Base-by-base conservation (phyloP, 2,797 vertebrate species). In the Lacerta agilis region DNA sequence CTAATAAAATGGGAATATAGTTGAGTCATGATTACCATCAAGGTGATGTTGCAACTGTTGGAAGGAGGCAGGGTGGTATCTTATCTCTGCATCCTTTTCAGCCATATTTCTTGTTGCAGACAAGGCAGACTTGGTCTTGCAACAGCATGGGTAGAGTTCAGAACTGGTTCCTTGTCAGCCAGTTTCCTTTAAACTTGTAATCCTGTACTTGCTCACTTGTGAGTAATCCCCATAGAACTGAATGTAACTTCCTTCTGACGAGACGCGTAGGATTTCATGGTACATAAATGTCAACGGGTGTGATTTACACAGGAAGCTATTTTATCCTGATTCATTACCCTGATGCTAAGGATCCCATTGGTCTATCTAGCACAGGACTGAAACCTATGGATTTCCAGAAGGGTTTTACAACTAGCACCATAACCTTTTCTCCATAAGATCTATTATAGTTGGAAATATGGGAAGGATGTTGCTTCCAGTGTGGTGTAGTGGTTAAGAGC, bases 301-400 rank as follows among this genome's bases (percentile, higher is more conserved):
- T 69, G 67, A 10, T 69, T 69, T 69, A 69, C 67, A 64, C 20
- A 23, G 61, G 61, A 64, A 64, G 20, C 20, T 64, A 64, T 23
- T 64, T 64, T 64, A 64, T 23, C 20, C 17, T n/a, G 67, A 69
- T 25, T 69, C 27, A 55, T 55, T 55, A 55, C 49, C 49, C 49
- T 55, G 49, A 15, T 55, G 49, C 49, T 55, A 15, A 55, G 29
- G 25, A 69, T 27, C 61, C 20, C 67, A 67, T 67, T 69, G 25
- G 27, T 69, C 67, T 29, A 69, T n/a, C 67, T 69, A 64, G 20
- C 17, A 18, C 61, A 64, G 61, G 20, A 23, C 61, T 64, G 82
- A 95, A 94, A 85, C 89, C 88, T 91, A 92, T 92, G 91, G 88
- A 93, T 91, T 93, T n/a, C 85, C 83, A 78, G 83, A 87, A 92